These are phyloP conservation scores for Tribolium madens DNA, from an alignment of 1,140 invertebrate genomes.

Conservation along the genomic window DNA sequence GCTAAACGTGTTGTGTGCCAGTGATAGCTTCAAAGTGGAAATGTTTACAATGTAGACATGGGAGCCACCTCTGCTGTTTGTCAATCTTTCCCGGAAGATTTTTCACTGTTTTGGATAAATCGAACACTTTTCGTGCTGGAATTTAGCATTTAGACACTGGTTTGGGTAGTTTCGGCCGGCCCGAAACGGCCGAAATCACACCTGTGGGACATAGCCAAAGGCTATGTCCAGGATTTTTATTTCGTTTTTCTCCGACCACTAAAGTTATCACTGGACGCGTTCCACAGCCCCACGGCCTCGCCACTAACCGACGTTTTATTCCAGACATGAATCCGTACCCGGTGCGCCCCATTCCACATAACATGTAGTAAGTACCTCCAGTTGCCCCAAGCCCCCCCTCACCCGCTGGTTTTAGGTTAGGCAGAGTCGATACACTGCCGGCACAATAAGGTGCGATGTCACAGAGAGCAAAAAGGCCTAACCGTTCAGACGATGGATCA, in stretches of 20 bases:
- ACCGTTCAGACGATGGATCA: conserved; percentile 76
- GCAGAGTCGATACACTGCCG: conserved; percentile 51
- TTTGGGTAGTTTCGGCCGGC: neutral
- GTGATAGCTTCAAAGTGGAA: conserved; percentile 60
- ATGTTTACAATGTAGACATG: conserved; percentile 67
- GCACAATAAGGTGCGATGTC: conserved; percentile 70
- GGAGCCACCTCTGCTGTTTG: conserved; percentile 66
- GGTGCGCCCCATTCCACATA: conserved; percentile 48
- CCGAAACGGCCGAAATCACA: neutral
- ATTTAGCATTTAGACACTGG: neutral
- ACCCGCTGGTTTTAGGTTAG: conserved; percentile 41
- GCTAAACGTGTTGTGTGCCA: conserved; percentile 61
- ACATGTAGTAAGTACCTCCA: conserved; percentile 64
- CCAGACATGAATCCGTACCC: conserved; percentile 53
- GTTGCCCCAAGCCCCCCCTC: neutral
- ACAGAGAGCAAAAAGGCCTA: conserved; percentile 77
- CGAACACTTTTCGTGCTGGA: neutral
- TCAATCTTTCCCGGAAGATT: conserved; percentile 61
- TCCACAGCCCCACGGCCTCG: neutral
- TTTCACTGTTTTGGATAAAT: conserved; percentile 47
- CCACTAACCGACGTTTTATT: conserved; percentile 43
- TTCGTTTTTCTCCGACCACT: conserved; percentile 23
- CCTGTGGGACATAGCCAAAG: conserved; percentile 42
- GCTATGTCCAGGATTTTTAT: conserved; percentile 49
- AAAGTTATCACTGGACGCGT: conserved; percentile 4